These are phyloP conservation scores for Cardiocondyla obscurior DNA, from an alignment of 1,140 invertebrate species.

Conservation along the genomic window DNA sequence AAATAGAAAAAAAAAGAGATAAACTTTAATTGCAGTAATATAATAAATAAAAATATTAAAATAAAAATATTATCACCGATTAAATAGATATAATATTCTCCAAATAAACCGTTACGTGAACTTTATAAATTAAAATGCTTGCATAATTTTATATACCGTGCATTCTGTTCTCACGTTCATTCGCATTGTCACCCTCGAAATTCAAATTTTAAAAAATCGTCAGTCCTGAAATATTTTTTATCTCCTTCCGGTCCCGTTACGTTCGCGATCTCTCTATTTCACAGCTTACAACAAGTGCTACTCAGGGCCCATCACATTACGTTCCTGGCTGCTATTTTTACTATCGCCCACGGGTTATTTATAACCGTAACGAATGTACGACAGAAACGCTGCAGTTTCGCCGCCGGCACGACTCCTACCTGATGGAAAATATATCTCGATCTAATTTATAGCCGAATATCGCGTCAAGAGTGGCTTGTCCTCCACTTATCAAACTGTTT, in stretches of 20 bases:
- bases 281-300: not conserved
- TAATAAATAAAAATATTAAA: not conserved
- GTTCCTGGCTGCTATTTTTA: slow-evolving; percentile 80
- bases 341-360: slow-evolving; percentile 77
- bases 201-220: not conserved
- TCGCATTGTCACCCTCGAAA: not conserved
- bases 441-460: slow-evolving; percentile 35
- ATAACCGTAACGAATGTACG: slow-evolving; percentile 73
- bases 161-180: not conserved
- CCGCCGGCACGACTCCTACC: slow-evolving; percentile 58
- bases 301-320: slow-evolving; percentile 63
- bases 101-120: not conserved
- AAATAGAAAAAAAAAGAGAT: not conserved
- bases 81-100: not conserved
- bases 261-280: not conserved
- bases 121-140: not conserved
- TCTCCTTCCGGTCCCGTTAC: not conserved
- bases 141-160: not conserved
- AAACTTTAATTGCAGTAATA: not conserved
- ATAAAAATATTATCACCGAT: not conserved
- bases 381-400: slow-evolving; percentile 78
- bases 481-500: slow-evolving; percentile 38
- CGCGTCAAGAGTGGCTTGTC: not conserved
- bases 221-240: too few species aligned
- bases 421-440: slow-evolving; percentile 57